Evolutionary conservation across 2,888 invertebrate species (phyloP).

Genomic region (Lasioglossum vierecki): DNA sequence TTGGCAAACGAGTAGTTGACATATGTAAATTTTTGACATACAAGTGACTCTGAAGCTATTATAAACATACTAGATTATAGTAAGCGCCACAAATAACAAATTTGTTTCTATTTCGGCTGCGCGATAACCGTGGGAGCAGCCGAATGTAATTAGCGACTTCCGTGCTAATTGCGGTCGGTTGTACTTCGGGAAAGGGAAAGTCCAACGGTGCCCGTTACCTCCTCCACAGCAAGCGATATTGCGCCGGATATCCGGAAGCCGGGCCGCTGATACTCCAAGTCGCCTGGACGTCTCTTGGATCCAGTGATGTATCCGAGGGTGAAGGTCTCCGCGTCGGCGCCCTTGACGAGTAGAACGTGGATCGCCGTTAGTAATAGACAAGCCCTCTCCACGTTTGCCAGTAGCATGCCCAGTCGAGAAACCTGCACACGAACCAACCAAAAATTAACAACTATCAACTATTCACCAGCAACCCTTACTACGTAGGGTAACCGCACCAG

Average conservation of each 20-base stretch:
- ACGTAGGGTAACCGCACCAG: no score
- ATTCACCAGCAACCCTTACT: no score
- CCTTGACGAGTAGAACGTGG: slow-evolving; percentile 72
- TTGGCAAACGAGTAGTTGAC: no score
- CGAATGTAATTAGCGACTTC: slow-evolving; percentile 52
- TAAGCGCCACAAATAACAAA: background rate
- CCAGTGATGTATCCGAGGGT: slow-evolving; percentile 94
- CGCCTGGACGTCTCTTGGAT: slow-evolving; percentile 91
- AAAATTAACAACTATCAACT: no score
- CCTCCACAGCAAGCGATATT: slow-evolving; percentile 93
- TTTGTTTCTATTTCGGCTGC: background rate
- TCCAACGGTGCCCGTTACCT: slow-evolving; percentile 85
- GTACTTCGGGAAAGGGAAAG: slow-evolving; percentile 15
- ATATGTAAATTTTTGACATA: no score
- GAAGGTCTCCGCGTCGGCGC: slow-evolving; percentile 86
- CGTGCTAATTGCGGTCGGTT: slow-evolving; percentile 50
- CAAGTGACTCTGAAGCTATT: background rate
- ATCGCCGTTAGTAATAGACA: slow-evolving; percentile 77
- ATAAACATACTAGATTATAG: background rate
- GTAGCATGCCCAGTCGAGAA: slow-evolving; percentile 75
- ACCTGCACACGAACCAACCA: slow-evolving; percentile 27
- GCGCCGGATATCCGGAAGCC: slow-evolving; percentile 91
- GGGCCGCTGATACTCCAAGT: slow-evolving; percentile 92
- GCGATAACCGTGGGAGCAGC: background rate
- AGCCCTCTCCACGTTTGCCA: slow-evolving; percentile 74